A percentile compares a stretch with the other conserved stretches of the same genome.
Evolutionary conservation across 2,888 invertebrate genomes (phyloP).

Genomic region (Morpho helenor): DNA sequence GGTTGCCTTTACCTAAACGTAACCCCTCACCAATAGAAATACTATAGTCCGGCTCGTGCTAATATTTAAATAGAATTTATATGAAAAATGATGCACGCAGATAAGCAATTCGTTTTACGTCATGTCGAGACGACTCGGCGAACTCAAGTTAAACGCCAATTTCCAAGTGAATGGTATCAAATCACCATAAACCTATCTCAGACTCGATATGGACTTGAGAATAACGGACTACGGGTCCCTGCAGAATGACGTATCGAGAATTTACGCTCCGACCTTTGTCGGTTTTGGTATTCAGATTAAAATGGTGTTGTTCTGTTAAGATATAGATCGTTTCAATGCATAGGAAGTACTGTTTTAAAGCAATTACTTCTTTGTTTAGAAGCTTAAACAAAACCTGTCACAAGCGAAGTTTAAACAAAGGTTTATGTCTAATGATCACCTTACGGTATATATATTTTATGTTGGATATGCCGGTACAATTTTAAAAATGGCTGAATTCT

Average conservation of each 20-base stretch:
- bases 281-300: constrained; percentile 32
- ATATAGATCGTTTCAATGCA: constrained; percentile 15
- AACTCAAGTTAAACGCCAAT: constrained; percentile 62
- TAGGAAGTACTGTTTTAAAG: constrained; percentile 4
- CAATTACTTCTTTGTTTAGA: constrained; percentile 3
- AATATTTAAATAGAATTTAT: neutral
- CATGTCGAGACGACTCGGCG: constrained; percentile 31
- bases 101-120: constrained; percentile 34
- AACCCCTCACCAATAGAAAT: no score
- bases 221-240: constrained; percentile 36
- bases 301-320: constrained; percentile 22
- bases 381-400: no score
- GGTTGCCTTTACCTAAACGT: no score
- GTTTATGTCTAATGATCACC: no score
- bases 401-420: no score
- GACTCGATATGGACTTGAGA: constrained; percentile 37
- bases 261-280: constrained; percentile 44
- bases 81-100: constrained; percentile 17
- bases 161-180: constrained; percentile 71
- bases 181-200: constrained; percentile 73
- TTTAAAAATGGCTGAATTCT: no score
- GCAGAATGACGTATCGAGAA: constrained; percentile 52
- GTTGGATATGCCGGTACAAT: no score
- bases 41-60: no score
- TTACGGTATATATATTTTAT: no score